Base-by-base conservation (phyloP, 1,140 invertebrate genomes). In the Araneus ventricosus region DNA sequence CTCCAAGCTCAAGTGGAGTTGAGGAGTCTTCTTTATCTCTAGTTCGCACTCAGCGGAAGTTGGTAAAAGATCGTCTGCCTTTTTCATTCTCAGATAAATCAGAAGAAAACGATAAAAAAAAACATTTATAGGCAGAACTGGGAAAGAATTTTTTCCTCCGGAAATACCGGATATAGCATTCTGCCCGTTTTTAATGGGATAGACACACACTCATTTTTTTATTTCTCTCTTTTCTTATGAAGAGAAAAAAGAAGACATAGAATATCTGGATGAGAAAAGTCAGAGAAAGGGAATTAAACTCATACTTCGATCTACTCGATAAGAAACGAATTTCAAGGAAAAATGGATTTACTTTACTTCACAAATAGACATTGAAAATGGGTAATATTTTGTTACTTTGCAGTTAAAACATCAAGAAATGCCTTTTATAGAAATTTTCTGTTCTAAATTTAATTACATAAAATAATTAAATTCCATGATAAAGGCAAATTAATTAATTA, bases 41-140 rank as follows among this genome's bases (percentile, higher is more conserved):
- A 70, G 52, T 80, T 90, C 75, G 57, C 88, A 88, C 87, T 80
- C 88, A 90, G 41, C 41, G 75, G 88, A 90, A 90, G 88, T 80
- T 90, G 70, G 88, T 88, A 88, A 88, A 88, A 88, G 87, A 88
- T 88, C 87, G 87, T 90, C 88, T 90, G 88, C 88, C 41, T 80
- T 90, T 80, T 90, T 88, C 67, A 59, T 57, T 90, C 45, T 59
- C 27, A 80, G 88, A 90, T 90, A 90, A 80, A 90, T 90, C 70
- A 59, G 88, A 59, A 57, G 88, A 59, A 80, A 82, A 59, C 87
- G 61, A 90, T 27, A 63, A 41, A 87, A 37, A 45, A 61, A 87
- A 88, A 14, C 57, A 87, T 87, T 87, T 87, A 61, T 88, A 88
- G 67, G 87, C 39, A 75, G 45, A 88, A 88, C 84, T 52, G 80